Evolutionary conservation across 30 jellyfish, hydroid and myxozoan genomes (phyloP).

Genomic region (Hydractinia echinata): DNA sequence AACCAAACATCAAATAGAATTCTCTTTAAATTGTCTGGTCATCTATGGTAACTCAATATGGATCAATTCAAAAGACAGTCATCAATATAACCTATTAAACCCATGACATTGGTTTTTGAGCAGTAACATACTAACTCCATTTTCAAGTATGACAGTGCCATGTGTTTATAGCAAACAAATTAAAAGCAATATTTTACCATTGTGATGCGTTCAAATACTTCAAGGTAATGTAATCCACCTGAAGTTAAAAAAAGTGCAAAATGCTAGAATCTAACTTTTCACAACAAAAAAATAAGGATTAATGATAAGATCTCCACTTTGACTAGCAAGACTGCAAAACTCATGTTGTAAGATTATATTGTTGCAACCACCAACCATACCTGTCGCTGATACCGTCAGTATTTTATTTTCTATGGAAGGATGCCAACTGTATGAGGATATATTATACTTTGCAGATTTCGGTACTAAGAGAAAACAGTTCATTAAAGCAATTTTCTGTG

Average conservation of each 20-base stretch:
- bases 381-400: constrained; percentile 55
- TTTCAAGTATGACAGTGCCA: too few relatives aligned
- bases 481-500: background rate
- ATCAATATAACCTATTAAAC: too few relatives aligned
- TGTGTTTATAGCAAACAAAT: background rate
- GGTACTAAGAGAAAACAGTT: constrained; percentile 40
- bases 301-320: background rate
- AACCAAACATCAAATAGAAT: too few relatives aligned
- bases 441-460: constrained; percentile 33
- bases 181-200: constrained; percentile 43
- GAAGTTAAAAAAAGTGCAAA: background rate
- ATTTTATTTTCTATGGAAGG: constrained; percentile 64
- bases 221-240: constrained; percentile 62
- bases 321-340: too few relatives aligned
- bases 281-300: background rate
- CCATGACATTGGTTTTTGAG: too few relatives aligned
- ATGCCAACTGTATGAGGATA: constrained; percentile 87
- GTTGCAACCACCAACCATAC: constrained; percentile 10
- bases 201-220: constrained; percentile 67
- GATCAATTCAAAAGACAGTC: too few relatives aligned
- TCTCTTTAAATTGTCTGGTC: too few relatives aligned
- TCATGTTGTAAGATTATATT: too few relatives aligned
- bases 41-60: too few relatives aligned
- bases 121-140: background rate
- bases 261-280: too few relatives aligned